These are phyloP conservation scores for Microctonus aethiopoides DNA, from an alignment of 2,888 invertebrate species.

Conservation along the genomic window DNA sequence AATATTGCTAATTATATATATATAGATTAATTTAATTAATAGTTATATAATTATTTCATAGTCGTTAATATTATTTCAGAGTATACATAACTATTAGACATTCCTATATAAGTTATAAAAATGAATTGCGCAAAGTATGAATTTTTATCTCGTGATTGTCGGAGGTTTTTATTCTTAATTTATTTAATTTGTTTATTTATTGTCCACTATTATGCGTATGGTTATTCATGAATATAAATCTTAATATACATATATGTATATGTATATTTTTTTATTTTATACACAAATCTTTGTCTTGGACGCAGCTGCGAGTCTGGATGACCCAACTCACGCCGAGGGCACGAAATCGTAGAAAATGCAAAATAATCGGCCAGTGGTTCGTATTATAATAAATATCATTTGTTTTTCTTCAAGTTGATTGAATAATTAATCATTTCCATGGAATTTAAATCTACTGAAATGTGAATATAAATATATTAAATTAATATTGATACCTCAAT, in stretches of 20 bases:
- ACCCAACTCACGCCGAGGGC: slow-evolving; percentile 61
- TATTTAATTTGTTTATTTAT: neutral
- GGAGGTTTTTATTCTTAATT: neutral
- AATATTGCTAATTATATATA: neutral
- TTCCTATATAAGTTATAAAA: no score
- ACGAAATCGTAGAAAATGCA: slow-evolving; percentile 65
- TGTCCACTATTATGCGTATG: neutral
- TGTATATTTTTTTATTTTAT: slow-evolving; percentile 2
- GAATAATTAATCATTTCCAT: neutral
- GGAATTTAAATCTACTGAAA: neutral
- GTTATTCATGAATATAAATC: neutral
- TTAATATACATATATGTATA: slow-evolving; percentile 6
- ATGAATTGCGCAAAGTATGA: no score
- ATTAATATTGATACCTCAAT: neutral
- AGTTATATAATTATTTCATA: no score
- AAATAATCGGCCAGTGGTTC: slow-evolving; percentile 65
- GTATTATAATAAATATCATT: slow-evolving; percentile 48
- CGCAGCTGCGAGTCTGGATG: slow-evolving; percentile 64
- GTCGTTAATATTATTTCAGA: no score
- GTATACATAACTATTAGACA: no score
- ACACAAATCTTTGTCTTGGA: slow-evolving; percentile 40
- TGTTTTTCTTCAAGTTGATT: neutral
- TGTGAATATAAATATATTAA: neutral
- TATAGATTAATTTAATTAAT: no score
- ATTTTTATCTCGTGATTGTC: neutral